Evolutionary conservation across 2,888 invertebrate species (phyloP).

Genomic region (Thymelicus sylvestris): DNA sequence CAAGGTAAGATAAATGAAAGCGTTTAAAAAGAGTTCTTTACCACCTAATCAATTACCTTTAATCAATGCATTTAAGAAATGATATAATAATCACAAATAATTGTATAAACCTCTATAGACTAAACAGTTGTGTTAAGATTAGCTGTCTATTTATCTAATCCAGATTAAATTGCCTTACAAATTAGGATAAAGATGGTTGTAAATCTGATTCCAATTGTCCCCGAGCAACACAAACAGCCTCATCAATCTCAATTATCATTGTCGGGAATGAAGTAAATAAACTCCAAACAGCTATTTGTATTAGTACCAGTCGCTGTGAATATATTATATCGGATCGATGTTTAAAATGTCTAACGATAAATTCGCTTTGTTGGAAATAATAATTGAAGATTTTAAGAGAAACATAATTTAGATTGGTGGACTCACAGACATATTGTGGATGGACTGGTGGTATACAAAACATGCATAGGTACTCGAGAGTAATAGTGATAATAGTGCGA

Average conservation of each 20-base stretch:
- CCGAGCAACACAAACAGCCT: slow-evolving; percentile 32
- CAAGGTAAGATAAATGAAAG: too few relatives aligned
- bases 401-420: background rate
- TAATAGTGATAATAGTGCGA: too few relatives aligned
- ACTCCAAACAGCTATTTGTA: slow-evolving; percentile 22
- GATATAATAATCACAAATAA: background rate
- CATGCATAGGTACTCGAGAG: too few relatives aligned
- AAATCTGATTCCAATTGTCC: slow-evolving; percentile 38
- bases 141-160: slow-evolving; percentile 37
- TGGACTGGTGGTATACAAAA: too few relatives aligned
- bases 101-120: slow-evolving; percentile 8
- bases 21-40: too few relatives aligned
- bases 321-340: background rate
- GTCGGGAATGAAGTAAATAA: slow-evolving; percentile 31
- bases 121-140: slow-evolving; percentile 37
- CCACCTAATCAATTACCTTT: too few relatives aligned
- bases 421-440: too few relatives aligned
- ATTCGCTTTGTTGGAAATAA: background rate
- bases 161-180: slow-evolving; percentile 33
- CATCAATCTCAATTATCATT: slow-evolving; percentile 37
- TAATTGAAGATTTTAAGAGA: background rate
- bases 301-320: background rate
- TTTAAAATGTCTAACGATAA: slow-evolving; percentile 2
- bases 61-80: background rate
- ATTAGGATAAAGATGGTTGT: slow-evolving; percentile 37